Evolutionary conservation across 2,888 invertebrate genomes (phyloP).

Genomic region (Tetropium fuscum): DNA sequence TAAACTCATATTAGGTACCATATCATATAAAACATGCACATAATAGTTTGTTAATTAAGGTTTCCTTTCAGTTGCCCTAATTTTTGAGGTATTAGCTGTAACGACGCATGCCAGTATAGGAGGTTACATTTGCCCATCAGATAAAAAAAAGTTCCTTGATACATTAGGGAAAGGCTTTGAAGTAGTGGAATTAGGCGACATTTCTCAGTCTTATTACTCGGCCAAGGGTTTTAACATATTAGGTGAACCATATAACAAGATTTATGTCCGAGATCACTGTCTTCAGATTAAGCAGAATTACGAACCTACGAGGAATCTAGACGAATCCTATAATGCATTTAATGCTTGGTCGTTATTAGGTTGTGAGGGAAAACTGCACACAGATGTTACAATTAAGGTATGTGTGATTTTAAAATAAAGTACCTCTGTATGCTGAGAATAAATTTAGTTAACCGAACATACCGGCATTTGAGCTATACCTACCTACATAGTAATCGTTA

Average conservation of each 20-base stretch:
- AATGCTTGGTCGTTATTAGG: constrained; percentile 55
- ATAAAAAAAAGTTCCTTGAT: constrained; percentile 55
- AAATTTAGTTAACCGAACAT: too few relatives aligned
- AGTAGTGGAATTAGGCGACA: constrained; percentile 67
- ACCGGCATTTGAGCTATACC: too few relatives aligned
- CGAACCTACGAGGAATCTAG: constrained; percentile 52
- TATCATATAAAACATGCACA: background rate
- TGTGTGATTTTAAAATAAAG: too few relatives aligned
- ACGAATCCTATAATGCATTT: constrained; percentile 55
- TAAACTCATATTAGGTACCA: constrained; percentile 41
- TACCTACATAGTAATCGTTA: too few relatives aligned
- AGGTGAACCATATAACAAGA: constrained; percentile 71
- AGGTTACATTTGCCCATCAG: constrained; percentile 59
- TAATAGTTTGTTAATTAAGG: background rate
- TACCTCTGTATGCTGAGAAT: too few relatives aligned
- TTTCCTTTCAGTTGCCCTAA: constrained; percentile 41
- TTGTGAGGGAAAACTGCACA: constrained; percentile 57
- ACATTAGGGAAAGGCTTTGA: constrained; percentile 55
- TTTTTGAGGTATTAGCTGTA: constrained; percentile 34
- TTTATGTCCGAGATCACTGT: constrained; percentile 68
- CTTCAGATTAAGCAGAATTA: constrained; percentile 54
- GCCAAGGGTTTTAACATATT: constrained; percentile 78
- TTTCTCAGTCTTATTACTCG: constrained; percentile 78
- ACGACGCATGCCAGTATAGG: constrained; percentile 58
- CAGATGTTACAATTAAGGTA: constrained; percentile 66